Percentiles rank a stretch among this genome's conserved stretches.
Evolutionary conservation across 2,797 vertebrate species (phyloP).

Genomic region (Amblyopsis hoosieri): DNA sequence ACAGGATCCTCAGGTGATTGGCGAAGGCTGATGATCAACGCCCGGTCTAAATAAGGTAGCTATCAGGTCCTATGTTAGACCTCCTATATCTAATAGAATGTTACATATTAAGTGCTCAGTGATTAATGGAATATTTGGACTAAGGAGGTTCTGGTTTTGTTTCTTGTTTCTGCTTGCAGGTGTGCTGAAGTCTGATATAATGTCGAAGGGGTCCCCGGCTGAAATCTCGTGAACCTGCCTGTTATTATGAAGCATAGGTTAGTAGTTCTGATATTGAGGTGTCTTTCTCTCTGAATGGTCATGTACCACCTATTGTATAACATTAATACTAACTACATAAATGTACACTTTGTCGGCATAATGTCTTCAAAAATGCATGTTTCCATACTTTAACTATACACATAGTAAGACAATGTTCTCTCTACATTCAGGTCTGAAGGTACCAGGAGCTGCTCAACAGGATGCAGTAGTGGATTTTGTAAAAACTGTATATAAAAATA

Average conservation of each 20-base stretch:
- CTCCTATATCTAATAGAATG: neutral
- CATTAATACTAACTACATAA: neutral
- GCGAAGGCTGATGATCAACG: constrained; percentile 68
- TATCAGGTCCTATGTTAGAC: neutral
- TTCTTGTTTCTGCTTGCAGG: constrained; percentile 24
- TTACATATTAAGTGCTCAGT: neutral
- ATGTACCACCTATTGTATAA: too few species aligned
- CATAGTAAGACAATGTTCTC: neutral
- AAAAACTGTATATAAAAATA: too few species aligned
- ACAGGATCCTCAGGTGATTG: constrained; percentile 68
- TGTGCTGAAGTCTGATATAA: constrained; percentile 45
- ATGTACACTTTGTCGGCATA: neutral
- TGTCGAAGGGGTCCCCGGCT: constrained; percentile 9
- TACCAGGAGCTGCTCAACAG: constrained; percentile 40
- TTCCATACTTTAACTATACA: neutral
- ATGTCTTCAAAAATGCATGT: neutral
- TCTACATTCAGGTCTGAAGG: constrained; percentile 21
- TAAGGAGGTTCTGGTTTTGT: neutral
- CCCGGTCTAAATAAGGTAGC: constrained; percentile 49
- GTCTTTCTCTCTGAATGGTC: too few species aligned
- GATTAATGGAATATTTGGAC: neutral
- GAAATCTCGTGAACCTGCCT: too few species aligned
- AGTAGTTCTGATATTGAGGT: neutral
- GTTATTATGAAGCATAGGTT: constrained; percentile 18
- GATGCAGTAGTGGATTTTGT: constrained; percentile 16